Conservation (phyloP, 2,797 vertebrate genomes). For the Acestrorhynchus altus region DNA sequence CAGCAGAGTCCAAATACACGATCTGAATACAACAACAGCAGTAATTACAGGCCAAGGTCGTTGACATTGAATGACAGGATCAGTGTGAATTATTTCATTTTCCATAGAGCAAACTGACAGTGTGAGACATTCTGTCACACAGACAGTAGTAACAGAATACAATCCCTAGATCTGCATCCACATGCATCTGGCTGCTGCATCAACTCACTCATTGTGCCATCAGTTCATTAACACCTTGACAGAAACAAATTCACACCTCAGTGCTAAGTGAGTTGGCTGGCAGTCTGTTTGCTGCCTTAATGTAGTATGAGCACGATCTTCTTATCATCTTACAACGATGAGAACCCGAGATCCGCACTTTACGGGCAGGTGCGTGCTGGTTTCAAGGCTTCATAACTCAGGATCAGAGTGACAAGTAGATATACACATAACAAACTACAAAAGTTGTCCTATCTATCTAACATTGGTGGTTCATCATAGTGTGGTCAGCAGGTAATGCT, state of each 20-base stretch:
- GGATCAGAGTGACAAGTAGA: too few species aligned
- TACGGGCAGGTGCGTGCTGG: too few species aligned
- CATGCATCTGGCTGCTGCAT: slow-evolving; percentile 28
- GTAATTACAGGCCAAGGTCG: slow-evolving; percentile 15
- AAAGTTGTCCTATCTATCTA: too few species aligned
- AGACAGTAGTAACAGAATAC: slow-evolving; percentile 12
- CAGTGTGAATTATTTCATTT: slow-evolving; percentile 14
- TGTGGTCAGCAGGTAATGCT: too few species aligned
- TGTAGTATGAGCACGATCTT: slow-evolving; percentile 23
- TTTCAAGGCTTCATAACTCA: too few species aligned
- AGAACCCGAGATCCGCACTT: too few species aligned
- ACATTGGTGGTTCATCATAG: too few species aligned
- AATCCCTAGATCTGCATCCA: slow-evolving; percentile 18
- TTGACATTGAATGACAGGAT: slow-evolving; percentile 7
- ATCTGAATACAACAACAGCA: slow-evolving; percentile 4
- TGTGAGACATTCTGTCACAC: slow-evolving; percentile 25
- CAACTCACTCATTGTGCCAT: slow-evolving; percentile 51
- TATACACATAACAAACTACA: too few species aligned
- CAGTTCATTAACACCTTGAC: slow-evolving; percentile 77
- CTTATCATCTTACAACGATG: slow-evolving; percentile 2
- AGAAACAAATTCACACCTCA: slow-evolving; percentile 78
- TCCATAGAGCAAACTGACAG: slow-evolving; percentile 20
- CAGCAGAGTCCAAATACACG: slow-evolving; percentile 9
- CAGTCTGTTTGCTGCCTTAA: slow-evolving; percentile 39
- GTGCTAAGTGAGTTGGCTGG: slow-evolving; percentile 64